Conservation (phyloP, 2,113 vertebrate genomes). For the Malurus cyaneus region DNA sequence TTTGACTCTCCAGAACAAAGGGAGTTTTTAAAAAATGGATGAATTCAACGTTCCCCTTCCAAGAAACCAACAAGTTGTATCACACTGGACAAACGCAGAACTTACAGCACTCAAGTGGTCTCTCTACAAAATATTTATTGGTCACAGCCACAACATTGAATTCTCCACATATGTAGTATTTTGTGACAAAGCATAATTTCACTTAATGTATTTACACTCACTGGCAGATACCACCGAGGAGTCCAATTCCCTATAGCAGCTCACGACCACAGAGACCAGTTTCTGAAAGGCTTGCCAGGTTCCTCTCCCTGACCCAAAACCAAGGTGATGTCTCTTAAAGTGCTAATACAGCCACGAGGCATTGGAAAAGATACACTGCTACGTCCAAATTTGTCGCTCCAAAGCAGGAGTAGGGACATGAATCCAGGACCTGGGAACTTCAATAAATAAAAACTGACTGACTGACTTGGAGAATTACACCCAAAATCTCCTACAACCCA, state of each 20-base stretch:
- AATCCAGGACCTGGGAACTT: neutral
- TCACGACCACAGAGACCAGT: neutral
- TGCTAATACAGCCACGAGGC: constrained; percentile 26
- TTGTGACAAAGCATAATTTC: constrained; percentile 22
- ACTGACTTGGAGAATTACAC: neutral
- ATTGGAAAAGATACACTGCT: neutral
- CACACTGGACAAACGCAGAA: neutral
- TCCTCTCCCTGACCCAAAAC: neutral
- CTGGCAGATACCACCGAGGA: neutral
- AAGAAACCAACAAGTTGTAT: neutral
- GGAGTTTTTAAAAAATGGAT: neutral
- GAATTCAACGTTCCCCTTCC: neutral
- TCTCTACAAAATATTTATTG: constrained; percentile 66
- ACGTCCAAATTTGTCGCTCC: neutral
- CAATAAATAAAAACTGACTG: neutral
- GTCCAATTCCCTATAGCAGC: neutral
- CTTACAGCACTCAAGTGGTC: neutral
- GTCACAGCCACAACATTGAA: constrained; percentile 34
- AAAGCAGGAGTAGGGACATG: neutral
- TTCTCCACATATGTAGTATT: constrained; percentile 25
- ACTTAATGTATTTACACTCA: constrained; percentile 27
- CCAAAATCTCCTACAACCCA: neutral
- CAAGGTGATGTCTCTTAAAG: constrained; percentile 25
- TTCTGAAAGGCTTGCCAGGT: neutral
- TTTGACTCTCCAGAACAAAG: neutral